phyloP scores from a whole-genome alignment of 1,140 invertebrate genomes.

The Drosophila malerkotliana region DNA sequence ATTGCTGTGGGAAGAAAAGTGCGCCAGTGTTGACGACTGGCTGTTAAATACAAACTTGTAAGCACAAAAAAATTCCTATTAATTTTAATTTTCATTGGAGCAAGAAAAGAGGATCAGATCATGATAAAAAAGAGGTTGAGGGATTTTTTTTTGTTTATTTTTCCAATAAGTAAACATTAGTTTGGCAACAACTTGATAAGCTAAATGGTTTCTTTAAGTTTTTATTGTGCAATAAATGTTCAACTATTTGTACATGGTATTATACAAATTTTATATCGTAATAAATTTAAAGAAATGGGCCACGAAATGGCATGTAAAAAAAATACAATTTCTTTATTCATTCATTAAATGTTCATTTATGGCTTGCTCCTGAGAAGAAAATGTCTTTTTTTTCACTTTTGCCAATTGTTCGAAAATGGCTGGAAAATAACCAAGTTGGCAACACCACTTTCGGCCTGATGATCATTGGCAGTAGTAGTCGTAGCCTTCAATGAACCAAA shows the following conservation, averaged over 20 bases:
- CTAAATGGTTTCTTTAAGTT: too few species aligned
- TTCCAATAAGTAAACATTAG: too few species aligned
- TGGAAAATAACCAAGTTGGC: background rate
- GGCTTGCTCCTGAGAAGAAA: background rate
- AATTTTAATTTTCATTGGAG: background rate
- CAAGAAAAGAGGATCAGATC: background rate
- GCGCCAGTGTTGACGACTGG: conserved; percentile 10
- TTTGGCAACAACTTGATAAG: too few species aligned
- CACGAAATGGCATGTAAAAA: background rate
- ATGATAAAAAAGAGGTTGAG: background rate
- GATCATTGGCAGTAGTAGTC: conserved; percentile 31
- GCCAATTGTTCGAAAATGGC: background rate
- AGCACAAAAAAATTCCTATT: background rate
- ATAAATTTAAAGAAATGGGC: background rate
- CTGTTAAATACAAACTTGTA: background rate
- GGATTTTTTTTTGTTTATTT: too few species aligned
- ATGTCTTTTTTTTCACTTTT: background rate
- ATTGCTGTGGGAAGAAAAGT: conserved; percentile 17
- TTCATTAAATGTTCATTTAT: background rate
- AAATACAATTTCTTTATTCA: background rate
- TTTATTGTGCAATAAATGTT: too few species aligned
- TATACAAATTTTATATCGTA: background rate
- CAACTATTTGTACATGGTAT: too few species aligned
- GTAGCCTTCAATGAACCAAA: conserved; percentile 50
- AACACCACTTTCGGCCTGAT: conserved; percentile 17